These are phyloP conservation scores for Mirza zaza DNA, from an alignment of 2,113 vertebrate species.

Conservation along the genomic window DNA sequence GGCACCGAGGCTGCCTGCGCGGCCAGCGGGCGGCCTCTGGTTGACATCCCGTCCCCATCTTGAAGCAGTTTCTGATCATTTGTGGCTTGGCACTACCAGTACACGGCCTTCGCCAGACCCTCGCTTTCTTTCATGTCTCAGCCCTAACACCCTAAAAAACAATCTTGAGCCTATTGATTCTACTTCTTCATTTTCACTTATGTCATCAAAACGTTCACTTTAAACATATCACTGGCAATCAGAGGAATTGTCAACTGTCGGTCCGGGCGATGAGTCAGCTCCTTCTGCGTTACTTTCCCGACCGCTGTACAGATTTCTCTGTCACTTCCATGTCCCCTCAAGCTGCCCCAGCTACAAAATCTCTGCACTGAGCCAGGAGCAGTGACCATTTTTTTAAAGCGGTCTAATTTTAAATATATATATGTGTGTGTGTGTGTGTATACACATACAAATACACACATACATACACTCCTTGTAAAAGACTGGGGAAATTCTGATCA, in stretches of 20 bases:
- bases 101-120: slow-evolving; percentile 32
- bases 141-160: neutral
- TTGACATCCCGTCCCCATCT: slow-evolving; percentile 68
- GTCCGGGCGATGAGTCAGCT: neutral
- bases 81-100: slow-evolving; percentile 57
- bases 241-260: neutral
- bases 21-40: neutral
- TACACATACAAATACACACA: no score
- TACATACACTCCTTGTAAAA: neutral
- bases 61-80: slow-evolving; percentile 71
- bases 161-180: slow-evolving; percentile 55
- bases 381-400: neutral
- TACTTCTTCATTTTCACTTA: slow-evolving; percentile 61
- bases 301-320: neutral
- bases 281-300: neutral
- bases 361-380: neutral
- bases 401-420: neutral
- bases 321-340: neutral
- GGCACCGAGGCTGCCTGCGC: neutral
- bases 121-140: slow-evolving; percentile 62
- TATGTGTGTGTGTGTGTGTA: neutral
- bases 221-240: slow-evolving; percentile 17
- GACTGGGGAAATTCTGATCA: neutral
- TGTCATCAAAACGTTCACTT: slow-evolving; percentile 65
- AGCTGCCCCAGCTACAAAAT: neutral